phyloP scores from a whole-genome alignment of 2,113 vertebrate species.

The Peromyscus californicus region DNA sequence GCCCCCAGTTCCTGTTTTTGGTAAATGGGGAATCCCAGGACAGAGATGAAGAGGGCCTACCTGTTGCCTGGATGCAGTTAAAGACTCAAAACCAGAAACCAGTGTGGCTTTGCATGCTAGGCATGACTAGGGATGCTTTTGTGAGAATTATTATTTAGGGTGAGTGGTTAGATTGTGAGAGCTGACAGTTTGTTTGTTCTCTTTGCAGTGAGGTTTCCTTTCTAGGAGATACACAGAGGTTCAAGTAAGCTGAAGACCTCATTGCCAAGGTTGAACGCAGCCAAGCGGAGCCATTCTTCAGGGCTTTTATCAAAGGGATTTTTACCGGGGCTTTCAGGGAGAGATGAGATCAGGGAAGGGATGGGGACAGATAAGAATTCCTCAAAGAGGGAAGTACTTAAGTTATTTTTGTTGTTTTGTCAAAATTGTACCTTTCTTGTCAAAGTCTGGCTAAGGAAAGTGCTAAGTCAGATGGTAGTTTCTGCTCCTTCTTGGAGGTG shows the following conservation, averaged over 20 bases:
- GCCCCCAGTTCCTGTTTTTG: slow-evolving; percentile 66
- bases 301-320: not conserved
- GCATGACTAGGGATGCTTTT: not conserved
- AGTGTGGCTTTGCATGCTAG: not conserved
- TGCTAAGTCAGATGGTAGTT: not conserved
- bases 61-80: not conserved
- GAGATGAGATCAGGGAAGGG: not conserved
- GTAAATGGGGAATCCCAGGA: slow-evolving; percentile 59
- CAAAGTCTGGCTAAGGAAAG: not conserved
- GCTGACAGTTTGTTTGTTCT: not conserved
- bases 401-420: not conserved
- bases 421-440: slow-evolving; percentile 18
- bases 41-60: slow-evolving; percentile 38
- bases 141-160: not conserved
- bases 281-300: not conserved
- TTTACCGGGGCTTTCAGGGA: fast-evolving
- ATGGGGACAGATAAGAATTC: not conserved
- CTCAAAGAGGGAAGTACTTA: not conserved
- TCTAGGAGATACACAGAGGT: not conserved
- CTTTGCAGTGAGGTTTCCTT: slow-evolving; percentile 24
- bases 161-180: slow-evolving; percentile 10
- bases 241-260: not conserved
- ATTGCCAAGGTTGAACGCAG: not conserved
- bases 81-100: slow-evolving; percentile 5
- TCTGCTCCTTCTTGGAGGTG: not conserved